A percentile compares a stretch with the other conserved stretches of the same genome.
phyloP scores from a whole-genome alignment of 2,888 invertebrate species.

The Eledona agricola region DNA sequence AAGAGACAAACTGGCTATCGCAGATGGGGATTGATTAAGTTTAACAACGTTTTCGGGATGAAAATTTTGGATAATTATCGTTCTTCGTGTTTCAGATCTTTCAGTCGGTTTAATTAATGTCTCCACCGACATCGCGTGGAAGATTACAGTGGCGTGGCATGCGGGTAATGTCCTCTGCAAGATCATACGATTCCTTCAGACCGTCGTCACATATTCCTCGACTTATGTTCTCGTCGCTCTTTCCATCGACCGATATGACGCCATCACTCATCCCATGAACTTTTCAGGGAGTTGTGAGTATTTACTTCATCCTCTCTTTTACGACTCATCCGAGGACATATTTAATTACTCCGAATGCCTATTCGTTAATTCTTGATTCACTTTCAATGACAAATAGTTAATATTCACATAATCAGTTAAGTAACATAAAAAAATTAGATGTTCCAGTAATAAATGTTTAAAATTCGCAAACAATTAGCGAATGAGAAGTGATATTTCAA shows the following conservation, averaged over 20 bases:
- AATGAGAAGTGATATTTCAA: too few relatives aligned
- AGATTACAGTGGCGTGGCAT: conserved; percentile 88
- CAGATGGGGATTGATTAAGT: conserved; percentile 2
- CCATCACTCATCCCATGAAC: conserved; percentile 94
- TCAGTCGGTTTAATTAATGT: conserved; percentile 89
- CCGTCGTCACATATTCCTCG: conserved; percentile 89
- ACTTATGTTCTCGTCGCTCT: conserved; percentile 92
- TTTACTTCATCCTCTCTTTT: conserved; percentile 13
- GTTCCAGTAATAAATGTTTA: too few relatives aligned
- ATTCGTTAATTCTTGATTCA: too few relatives aligned
- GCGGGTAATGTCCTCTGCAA: conserved; percentile 91
- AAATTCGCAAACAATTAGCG: too few relatives aligned
- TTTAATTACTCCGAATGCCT: too few relatives aligned
- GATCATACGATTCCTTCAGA: conserved; percentile 83
- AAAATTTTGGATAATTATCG: too few relatives aligned
- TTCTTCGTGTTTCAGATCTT: conserved; percentile 80
- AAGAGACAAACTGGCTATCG: too few relatives aligned
- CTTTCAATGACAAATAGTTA: too few relatives aligned
- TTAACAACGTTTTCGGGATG: too few relatives aligned
- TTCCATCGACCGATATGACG: conserved; percentile 92
- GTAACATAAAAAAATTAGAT: too few relatives aligned
- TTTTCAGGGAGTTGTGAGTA: conserved; percentile 94
- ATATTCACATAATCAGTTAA: too few relatives aligned
- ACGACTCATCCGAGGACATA: too few relatives aligned
- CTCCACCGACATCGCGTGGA: conserved; percentile 88